Base-by-base conservation (phyloP, 2,113 vertebrate genomes). In the Herpailurus yagouaroundi region DNA sequence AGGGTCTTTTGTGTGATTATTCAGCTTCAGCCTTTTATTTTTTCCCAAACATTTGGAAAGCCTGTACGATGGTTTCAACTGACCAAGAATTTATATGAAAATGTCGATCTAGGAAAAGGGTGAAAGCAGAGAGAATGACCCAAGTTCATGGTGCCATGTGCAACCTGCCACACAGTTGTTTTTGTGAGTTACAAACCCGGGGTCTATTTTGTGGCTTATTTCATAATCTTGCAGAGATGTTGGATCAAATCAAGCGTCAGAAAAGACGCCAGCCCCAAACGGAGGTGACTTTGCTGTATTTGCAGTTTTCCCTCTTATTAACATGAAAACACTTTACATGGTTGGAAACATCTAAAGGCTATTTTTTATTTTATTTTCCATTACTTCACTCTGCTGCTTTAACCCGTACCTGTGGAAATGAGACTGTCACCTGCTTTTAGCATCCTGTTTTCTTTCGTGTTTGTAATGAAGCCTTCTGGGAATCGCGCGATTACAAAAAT, bases 391-490 rank as follows among this genome's bases (percentile, higher is more conserved):
- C 93, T 69, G 96, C 96, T 90, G 94, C 95, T 87, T 92, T 91
- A 74, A 80, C 84, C 66, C 6, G 9, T 96, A 98, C 97, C 97
- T 98, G 97, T 94, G 92, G 92, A 98, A 98, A 98, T 97, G 94
- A 97, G 97, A 97, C 90, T 95, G 98, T 98, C 98, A 96, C 98
- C 97, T 95, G 98, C 95, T 96, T 82, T 97, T 97, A 94, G 96
- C 96, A 97, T 97, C 97, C 97, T 94, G 96, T 97, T 98, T 97
- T 83, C 97, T 97, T 97, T 86, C 74, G 82, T 71, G 94, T 98
- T 98, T 98, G 98, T 98, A 98, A 98, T 98, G 98, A 98, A 98
- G 97, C 97, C 97, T 97, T 94, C 95, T 4, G 98, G 98, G 98
- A 97, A 97, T 97, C 14, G 52, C 0, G 29, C 36, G 94, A 97